A percentile compares a stretch with the other conserved stretches of the same genome.
These are phyloP conservation scores for Actinia equina DNA, from an alignment of 64 coral and sea anemone species.

Conservation along the genomic window DNA sequence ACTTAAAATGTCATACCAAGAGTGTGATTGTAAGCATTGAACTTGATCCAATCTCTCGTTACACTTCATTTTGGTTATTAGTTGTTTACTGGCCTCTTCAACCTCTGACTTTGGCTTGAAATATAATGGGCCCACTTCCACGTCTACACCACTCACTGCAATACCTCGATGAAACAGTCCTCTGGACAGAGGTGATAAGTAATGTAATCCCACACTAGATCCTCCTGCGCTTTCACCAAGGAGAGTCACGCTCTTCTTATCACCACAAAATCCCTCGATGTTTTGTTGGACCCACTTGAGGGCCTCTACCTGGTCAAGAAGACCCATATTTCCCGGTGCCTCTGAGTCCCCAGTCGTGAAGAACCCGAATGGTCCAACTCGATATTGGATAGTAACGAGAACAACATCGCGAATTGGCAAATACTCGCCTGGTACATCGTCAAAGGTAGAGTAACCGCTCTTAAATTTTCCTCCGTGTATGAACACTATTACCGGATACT, in stretches of 20 bases:
- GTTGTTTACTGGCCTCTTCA: conserved; percentile 15
- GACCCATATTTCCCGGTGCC: conserved; percentile 80
- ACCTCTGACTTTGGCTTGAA: conserved; percentile 26
- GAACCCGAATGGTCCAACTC: conserved; percentile 68
- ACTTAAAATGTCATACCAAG: not conserved
- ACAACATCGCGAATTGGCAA: conserved; percentile 59
- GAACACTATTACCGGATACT: conserved; percentile 69
- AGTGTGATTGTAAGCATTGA: conserved; percentile 43
- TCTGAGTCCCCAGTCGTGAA: conserved; percentile 60
- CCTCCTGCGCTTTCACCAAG: conserved; percentile 81
- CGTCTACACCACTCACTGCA: conserved; percentile 67
- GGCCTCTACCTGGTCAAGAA: conserved; percentile 84
- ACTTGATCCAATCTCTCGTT: not conserved
- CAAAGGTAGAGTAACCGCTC: conserved; percentile 59
- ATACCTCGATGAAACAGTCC: conserved; percentile 73
- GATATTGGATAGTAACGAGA: conserved; percentile 81
- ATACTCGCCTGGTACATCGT: conserved; percentile 61
- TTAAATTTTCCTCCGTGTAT: conserved; percentile 78
- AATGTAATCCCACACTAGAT: conserved; percentile 60
- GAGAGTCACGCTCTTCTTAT: conserved; percentile 54
- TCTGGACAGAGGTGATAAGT: conserved; percentile 48
- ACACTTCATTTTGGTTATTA: conserved; percentile 19
- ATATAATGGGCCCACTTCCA: conserved; percentile 49
- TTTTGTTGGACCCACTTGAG: conserved; percentile 71
- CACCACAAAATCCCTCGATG: conserved; percentile 54